phyloP scores from a whole-genome alignment of 2,113 vertebrate species.

The Cyanistes caeruleus region DNA sequence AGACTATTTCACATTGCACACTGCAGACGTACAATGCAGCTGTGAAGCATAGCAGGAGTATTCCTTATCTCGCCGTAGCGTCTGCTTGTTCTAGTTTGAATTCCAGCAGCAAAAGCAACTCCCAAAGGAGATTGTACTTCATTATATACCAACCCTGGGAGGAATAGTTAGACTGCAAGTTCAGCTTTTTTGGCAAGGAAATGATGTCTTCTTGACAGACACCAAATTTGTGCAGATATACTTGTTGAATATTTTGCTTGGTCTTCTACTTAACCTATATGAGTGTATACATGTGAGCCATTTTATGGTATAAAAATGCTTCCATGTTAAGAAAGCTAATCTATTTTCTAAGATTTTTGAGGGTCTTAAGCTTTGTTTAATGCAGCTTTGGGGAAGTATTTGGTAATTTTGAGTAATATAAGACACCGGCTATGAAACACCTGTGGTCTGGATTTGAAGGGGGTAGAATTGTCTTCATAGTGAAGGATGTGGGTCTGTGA shows the following conservation, averaged over 20 bases:
- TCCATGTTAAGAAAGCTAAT: background rate
- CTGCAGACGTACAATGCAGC: constrained; percentile 32
- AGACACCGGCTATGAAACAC: background rate
- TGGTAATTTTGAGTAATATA: background rate
- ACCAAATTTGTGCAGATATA: background rate
- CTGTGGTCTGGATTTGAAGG: background rate
- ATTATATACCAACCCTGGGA: constrained; percentile 15
- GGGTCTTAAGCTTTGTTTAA: background rate
- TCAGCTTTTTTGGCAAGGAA: constrained; percentile 45
- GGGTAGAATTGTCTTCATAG: background rate
- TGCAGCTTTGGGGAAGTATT: background rate
- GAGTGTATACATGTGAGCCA: background rate
- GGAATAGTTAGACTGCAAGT: constrained; percentile 11
- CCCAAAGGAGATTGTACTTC: constrained; percentile 15
- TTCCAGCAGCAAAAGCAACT: constrained; percentile 54
- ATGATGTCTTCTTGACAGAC: background rate
- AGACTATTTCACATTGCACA: constrained; percentile 11
- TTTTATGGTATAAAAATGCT: background rate
- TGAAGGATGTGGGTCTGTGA: background rate
- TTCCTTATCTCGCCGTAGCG: constrained; percentile 39
- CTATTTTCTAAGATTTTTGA: background rate
- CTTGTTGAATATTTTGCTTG: background rate
- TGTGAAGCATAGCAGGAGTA: constrained; percentile 24
- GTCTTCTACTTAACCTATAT: background rate
- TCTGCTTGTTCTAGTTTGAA: constrained; percentile 60